A percentile compares a stretch with the other conserved stretches of the same genome.
phyloP scores from a whole-genome alignment of 2,113 vertebrate species.

The Oxygymnocypris stewartii region DNA sequence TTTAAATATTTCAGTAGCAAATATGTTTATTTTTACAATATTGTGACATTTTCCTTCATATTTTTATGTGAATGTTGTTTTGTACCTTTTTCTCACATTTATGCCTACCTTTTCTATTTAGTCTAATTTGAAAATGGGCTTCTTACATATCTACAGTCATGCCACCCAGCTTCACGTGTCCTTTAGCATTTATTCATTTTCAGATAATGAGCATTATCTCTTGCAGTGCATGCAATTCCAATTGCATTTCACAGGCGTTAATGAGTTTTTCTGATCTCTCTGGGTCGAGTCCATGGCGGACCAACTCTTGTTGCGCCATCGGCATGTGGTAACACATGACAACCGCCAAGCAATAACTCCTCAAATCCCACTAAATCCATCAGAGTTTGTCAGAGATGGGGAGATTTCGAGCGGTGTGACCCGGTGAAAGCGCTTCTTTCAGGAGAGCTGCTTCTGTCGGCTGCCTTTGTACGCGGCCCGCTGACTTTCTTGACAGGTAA shows the following conservation, averaged over 20 bases:
- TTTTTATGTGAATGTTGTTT: neutral
- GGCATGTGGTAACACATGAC: neutral
- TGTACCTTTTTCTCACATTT: neutral
- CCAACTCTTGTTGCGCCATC: neutral
- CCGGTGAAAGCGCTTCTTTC: neutral
- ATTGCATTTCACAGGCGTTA: slow-evolving; percentile 15
- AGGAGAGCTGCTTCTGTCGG: neutral
- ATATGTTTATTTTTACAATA: too few relatives aligned
- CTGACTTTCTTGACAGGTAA: slow-evolving; percentile 12
- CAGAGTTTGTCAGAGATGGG: slow-evolving; percentile 15
- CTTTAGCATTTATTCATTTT: slow-evolving; percentile 11
- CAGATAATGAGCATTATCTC: slow-evolving; percentile 32
- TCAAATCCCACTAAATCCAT: slow-evolving; percentile 19
- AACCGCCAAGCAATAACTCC: slow-evolving; percentile 6
- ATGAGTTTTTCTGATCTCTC: slow-evolving; percentile 20
- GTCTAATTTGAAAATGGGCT: neutral
- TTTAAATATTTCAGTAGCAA: neutral
- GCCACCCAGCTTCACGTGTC: neutral
- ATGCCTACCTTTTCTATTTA: neutral
- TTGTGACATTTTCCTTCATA: neutral
- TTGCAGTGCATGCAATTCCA: neutral
- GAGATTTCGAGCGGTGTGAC: neutral
- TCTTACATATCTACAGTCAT: neutral
- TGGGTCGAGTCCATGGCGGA: neutral
- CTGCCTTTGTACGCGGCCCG: neutral